A percentile compares a stretch with the other conserved stretches of the same genome.
These are phyloP conservation scores for Morpho deidamia DNA, from an alignment of 2,888 invertebrate genomes.

Conservation along the genomic window DNA sequence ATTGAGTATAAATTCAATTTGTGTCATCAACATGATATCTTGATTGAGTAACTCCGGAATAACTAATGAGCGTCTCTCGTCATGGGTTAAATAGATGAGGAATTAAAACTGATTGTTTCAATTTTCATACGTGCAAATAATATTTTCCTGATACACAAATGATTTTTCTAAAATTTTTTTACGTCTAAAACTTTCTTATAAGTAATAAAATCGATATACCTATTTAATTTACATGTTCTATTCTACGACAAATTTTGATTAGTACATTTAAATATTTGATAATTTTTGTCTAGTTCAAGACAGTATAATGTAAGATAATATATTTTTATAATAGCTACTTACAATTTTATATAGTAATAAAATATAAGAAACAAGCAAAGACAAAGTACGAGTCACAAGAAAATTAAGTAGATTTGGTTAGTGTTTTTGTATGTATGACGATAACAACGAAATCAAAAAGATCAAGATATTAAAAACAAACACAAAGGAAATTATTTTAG, in stretches of 20 bases:
- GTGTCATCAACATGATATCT: conserved; percentile 7
- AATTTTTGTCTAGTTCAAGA: conserved; percentile 16
- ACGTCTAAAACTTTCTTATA: conserved; percentile 40
- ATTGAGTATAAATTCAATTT: conserved; percentile 7
- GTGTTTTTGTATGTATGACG: no score
- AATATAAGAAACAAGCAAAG: not conserved
- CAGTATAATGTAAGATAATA: not conserved
- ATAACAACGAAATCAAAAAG: no score
- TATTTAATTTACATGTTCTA: conserved; percentile 60
- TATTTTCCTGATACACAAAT: conserved; percentile 5
- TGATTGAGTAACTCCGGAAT: conserved; percentile 1
- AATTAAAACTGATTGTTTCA: conserved; percentile 1
- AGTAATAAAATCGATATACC: conserved; percentile 69
- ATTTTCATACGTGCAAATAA: conserved; percentile 7
- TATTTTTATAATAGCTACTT: not conserved
- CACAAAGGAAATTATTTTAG: no score
- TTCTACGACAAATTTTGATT: conserved; percentile 58
- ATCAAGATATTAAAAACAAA: no score
- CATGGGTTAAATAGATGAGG: no score
- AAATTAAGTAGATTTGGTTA: no score
- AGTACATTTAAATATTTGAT: conserved; percentile 25
- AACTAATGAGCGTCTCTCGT: not conserved
- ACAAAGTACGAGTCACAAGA: not conserved
- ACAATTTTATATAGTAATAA: not conserved
- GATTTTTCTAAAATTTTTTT: conserved; percentile 1